Base-by-base conservation (phyloP, 2,888 invertebrate genomes). In the Anoplius nigerrimus region DNA sequence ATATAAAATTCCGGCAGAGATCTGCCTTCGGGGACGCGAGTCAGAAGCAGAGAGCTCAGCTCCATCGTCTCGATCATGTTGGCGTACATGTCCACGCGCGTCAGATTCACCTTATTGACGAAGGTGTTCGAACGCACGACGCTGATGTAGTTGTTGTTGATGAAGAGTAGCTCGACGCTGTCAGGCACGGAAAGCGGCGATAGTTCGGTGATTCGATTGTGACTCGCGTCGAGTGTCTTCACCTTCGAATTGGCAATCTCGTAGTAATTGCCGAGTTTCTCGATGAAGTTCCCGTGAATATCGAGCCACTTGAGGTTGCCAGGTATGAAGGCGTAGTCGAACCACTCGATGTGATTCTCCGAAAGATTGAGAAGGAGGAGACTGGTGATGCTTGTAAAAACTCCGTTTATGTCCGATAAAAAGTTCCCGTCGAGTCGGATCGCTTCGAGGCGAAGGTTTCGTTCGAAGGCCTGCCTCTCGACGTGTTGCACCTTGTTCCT, bases 261-360 rank as follows among this genome's bases (percentile, higher is more conserved):
- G 88, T 95, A 96, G 88, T 97, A 97, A 90, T 97, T 97, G 60
- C 94, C 95, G 78, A 97, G 90, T 69, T 94, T 94, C 89, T 95
- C 95, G 83, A 97, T 96, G 83, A 94, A 95, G 89, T 97, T 97
- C 61, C 95, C 94, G 87, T 97, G 97, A 85, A 97, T 93, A 87
- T 97, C 97, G 86, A 97, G 90, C 95, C 96, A 96, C 90, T 95
- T 95, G 66, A 97, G 90, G 89, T 95, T 96, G 77, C 93, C 94
- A 24, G 97, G 97, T 83, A 97, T 94, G 88, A 97, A 95, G 62
- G 97, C 96, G 87, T 96, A 97, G 89, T 97, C 97, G 89, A 97
- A 97, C 95, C 96, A 96, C 80, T 95, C 94, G 84, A 97, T 91
- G 90, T 95, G 95, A 91, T 97, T 97, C 90, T 96, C 95, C 48